Base-by-base conservation (phyloP, 1,140 invertebrate genomes). In the Andricus grossulariae region DNA sequence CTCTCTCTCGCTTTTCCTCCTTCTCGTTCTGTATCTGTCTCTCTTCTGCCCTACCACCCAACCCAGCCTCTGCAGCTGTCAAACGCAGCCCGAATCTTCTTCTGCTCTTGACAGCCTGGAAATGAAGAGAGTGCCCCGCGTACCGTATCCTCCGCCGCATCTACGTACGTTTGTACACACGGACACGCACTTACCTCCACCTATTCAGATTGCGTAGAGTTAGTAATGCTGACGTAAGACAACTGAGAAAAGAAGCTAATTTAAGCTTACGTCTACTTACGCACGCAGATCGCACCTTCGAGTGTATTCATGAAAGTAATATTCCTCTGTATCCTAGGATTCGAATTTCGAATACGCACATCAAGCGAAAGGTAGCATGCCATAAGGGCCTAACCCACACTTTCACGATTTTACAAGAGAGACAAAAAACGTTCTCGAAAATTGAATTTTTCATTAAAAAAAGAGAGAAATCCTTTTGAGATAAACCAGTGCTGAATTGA, bases 31-130 rank as follows among this genome's bases (percentile, higher is more conserved):
- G 52, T 71, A 74, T 82, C 78, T 78, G 72, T 83, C 84, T 85
- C 80, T 80, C 80, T 82, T 77, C 75, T 80, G 77, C 74, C 78
- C 79, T 79, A 74, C 79, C 77, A 81, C 78, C 79, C 80, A 79
- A 88, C 88, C 89, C 89, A 90, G 87, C 88, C 88, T 88, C 87
- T 90, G 88, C 88, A 90, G 88, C 90, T 91, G 90, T 91, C 90
- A 91, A 91, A 91, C 89, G 87, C 90, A 91, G 89, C 79, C 87
- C 87, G 88, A 91, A 91, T 91, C 90, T 91, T 91, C 90, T 90
- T 91, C 90, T 91, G 90, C 83, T 90, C 87, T 87, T 91, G 90
- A 91, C 90, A 91, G 90, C 88, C 90, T 91, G 90, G 89, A 91
- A 91, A 91, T 91, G 90, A 91, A 91, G 90, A 90, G 90, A 91